Base-by-base conservation (phyloP, 2,113 vertebrate species). In the Onychostoma macrolepis region DNA sequence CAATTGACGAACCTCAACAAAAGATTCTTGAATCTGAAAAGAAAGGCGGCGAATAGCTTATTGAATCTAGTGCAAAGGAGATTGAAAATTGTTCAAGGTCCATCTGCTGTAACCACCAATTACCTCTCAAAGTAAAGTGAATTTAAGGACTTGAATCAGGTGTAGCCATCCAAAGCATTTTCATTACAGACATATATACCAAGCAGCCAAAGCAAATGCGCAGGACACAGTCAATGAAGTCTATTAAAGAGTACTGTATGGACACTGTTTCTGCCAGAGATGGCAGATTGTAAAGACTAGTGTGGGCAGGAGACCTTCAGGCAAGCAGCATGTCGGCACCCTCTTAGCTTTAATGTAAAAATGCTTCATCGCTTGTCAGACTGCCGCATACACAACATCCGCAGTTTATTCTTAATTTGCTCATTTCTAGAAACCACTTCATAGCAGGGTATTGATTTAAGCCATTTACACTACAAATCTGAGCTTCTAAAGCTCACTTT, bases 61-160 rank as follows among this genome's bases (percentile, higher is more conserved):
- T 28, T 76, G 71, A 85, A 89, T 53, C 38, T 36, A 75, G 75
- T 3, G 48, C n/a, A 86, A 61, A 82, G 10, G 6, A 86, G 65
- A 87, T 82, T 45, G 28, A 89, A 24, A 90, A 85, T n/a, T 45
- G 76, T 63, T 88, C 80, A 86, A 81, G 87, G 86, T 75, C 77
- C 83, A 75, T 84, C 12, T 41, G 87, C 50, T 77, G 87, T 61
- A 90, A 50, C 83, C 65, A 19, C 30, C 78, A 89, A 91, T 89
- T 90, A 81, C 61, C 56, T 85, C 69, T 80, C 65, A 56, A 85
- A 84, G 75, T 53, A 48, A 89, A 88, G 72, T 84, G 58, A 61
- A 87, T 79, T 63, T 33, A 61, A 53, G 43, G 19, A 30, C 61
- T 30, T 48, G 79, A 87, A 80, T 63, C 61, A 83, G 81, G 67